A percentile compares a stretch with the other conserved stretches of the same genome.
These are phyloP conservation scores for Zophobas morio DNA, from an alignment of 1,140 invertebrate species.

Conservation along the genomic window DNA sequence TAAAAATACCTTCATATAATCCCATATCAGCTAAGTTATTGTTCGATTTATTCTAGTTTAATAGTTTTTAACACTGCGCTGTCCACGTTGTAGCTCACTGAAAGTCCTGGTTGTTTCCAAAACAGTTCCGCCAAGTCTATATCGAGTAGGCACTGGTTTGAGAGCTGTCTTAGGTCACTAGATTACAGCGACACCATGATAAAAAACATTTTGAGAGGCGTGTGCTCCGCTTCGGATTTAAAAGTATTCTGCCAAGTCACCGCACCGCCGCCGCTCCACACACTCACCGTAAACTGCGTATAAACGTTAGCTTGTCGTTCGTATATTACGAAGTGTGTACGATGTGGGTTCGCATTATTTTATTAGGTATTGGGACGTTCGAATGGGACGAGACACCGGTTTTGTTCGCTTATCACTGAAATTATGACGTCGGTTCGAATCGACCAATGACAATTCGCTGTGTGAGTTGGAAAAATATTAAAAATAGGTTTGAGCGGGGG, in stretches of 20 bases:
- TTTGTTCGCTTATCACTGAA: not conserved
- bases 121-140: slow-evolving; percentile 24
- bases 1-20: slow-evolving; percentile 56
- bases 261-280: slow-evolving; percentile 15
- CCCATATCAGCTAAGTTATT: slow-evolving; percentile 49
- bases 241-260: slow-evolving; percentile 48
- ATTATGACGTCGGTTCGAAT: not conserved
- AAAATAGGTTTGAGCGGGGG: too few relatives aligned
- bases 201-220: slow-evolving; percentile 31
- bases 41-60: not conserved
- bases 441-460: not conserved
- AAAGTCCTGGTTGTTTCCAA: not conserved
- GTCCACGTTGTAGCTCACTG: slow-evolving; percentile 34
- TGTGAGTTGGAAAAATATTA: too few relatives aligned
- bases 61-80: slow-evolving; percentile 1
- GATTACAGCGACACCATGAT: slow-evolving; percentile 41
- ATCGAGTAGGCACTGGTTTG: slow-evolving; percentile 29
- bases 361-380: not conserved
- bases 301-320: not conserved
- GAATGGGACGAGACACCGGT: slow-evolving; percentile 13
- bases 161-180: slow-evolving; percentile 31
- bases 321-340: slow-evolving; percentile 28
- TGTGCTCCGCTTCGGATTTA: slow-evolving; percentile 28
- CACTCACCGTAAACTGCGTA: slow-evolving; percentile 24
- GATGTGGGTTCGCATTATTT: slow-evolving; percentile 4